Percentiles rank a stretch among this genome's conserved stretches.
phyloP scores from a whole-genome alignment of 1,140 invertebrate species.

The Manduca sexta region DNA sequence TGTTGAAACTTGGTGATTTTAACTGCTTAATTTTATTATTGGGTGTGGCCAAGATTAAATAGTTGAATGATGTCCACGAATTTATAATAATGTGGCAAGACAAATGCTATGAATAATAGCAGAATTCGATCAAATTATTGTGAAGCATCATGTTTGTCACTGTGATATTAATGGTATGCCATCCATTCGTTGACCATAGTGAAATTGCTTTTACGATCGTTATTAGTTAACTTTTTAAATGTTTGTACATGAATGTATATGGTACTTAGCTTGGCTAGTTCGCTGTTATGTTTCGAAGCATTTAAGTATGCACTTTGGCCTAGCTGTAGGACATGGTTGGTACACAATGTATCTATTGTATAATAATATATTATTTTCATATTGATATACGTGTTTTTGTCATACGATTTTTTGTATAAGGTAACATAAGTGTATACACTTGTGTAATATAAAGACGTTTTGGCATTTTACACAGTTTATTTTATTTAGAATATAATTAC shows the following conservation, averaged over 20 bases:
- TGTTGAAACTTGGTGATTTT: too few species aligned
- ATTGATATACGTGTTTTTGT: slow-evolving; percentile 6
- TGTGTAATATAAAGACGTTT: not conserved
- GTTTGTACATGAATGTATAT: slow-evolving; percentile 27
- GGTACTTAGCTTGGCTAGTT: slow-evolving; percentile 36
- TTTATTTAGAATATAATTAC: slow-evolving; percentile 52
- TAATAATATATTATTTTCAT: slow-evolving; percentile 57
- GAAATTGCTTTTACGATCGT: slow-evolving; percentile 13
- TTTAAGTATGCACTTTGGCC: slow-evolving; percentile 38
- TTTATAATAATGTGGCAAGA: too few species aligned
- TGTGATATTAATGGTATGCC: slow-evolving; percentile 44
- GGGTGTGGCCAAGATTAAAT: too few species aligned
- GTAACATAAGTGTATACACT: not conserved
- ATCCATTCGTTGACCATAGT: slow-evolving; percentile 27
- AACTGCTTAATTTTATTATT: too few species aligned
- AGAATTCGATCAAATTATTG: too few species aligned
- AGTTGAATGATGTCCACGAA: too few species aligned
- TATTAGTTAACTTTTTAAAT: not conserved
- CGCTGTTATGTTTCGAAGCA: slow-evolving; percentile 36
- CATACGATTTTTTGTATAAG: not conserved
- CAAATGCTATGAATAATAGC: too few species aligned
- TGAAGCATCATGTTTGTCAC: slow-evolving; percentile 22
- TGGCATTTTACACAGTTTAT: slow-evolving; percentile 44
- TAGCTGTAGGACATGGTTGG: slow-evolving; percentile 35
- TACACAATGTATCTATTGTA: slow-evolving; percentile 45